Evolutionary conservation across 2,888 invertebrate species (phyloP).

Genomic region (Nasonovia ribisnigri): DNA sequence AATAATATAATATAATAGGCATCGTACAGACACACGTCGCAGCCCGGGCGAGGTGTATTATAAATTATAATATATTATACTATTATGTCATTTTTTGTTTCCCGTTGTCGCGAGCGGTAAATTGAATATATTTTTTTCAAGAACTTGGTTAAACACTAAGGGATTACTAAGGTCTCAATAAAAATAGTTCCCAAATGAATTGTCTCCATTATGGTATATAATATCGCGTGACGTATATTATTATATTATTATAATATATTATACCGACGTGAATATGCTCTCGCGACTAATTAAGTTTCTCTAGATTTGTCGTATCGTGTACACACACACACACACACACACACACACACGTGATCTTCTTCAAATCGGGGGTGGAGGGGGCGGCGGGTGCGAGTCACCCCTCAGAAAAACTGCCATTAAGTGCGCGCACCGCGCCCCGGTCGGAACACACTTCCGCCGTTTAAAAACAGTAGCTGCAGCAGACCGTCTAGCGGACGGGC

Average conservation of each 20-base stretch:
- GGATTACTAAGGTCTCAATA: neutral
- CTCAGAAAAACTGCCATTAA: slow-evolving; percentile 42
- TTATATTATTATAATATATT: neutral
- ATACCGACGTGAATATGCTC: neutral
- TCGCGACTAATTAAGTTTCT: neutral
- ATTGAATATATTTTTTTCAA: neutral
- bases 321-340: neutral
- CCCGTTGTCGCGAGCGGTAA: neutral
- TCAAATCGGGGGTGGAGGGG: neutral
- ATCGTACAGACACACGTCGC: neutral
- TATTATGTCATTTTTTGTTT: neutral
- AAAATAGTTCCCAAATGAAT: neutral
- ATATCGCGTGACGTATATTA: neutral
- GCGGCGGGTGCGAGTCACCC: neutral
- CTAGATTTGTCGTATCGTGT: neutral
- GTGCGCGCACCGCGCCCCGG: slow-evolving; percentile 32
- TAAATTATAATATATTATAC: too few relatives aligned
- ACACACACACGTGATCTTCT: neutral
- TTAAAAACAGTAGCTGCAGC: slow-evolving; percentile 49
- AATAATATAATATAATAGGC: neutral
- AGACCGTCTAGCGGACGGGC: slow-evolving; percentile 21
- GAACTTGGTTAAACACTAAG: neutral
- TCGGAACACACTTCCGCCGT: slow-evolving; percentile 59
- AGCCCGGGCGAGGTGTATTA: neutral
- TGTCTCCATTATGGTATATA: neutral